These are phyloP conservation scores for Micoletzkya japonica DNA, from an alignment of 2,888 invertebrate genomes.

Conservation along the genomic window DNA sequence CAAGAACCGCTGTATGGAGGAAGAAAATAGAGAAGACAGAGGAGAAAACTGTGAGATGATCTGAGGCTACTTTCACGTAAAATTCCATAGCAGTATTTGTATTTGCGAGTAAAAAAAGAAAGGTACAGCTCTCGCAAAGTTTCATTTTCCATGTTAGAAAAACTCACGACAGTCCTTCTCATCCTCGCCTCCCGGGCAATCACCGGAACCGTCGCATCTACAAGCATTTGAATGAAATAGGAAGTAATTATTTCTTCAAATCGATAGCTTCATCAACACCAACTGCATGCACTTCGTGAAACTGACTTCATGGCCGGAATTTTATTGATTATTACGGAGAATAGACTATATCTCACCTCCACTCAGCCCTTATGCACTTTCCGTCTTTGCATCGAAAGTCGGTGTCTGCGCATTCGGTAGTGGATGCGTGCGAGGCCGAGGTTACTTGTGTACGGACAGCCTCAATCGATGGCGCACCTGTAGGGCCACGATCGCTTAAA, in stretches of 20 bases:
- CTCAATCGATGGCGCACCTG: too few relatives aligned
- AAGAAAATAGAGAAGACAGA: too few relatives aligned
- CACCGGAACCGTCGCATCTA: constrained; percentile 67
- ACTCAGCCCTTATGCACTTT: constrained; percentile 80
- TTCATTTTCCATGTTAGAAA: background rate
- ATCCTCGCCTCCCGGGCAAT: constrained; percentile 72
- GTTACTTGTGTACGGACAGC: too few relatives aligned
- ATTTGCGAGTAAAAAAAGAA: too few relatives aligned
- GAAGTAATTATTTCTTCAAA: background rate
- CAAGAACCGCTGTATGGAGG: too few relatives aligned
- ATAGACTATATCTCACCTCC: constrained; percentile 36
- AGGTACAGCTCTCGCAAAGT: too few relatives aligned
- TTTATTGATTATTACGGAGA: background rate
- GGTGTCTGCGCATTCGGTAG: constrained; percentile 55
- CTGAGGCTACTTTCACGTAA: too few relatives aligned
- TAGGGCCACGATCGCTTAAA: too few relatives aligned
- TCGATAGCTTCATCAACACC: background rate
- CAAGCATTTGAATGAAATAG: too few relatives aligned
- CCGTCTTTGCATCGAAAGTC: constrained; percentile 70
- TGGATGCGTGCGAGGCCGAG: constrained; percentile 2
- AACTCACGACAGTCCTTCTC: constrained; percentile 61
- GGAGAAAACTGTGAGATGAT: too few relatives aligned
- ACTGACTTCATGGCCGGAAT: background rate
- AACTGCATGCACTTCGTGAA: background rate
- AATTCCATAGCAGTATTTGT: too few relatives aligned